phyloP scores from a whole-genome alignment of 2,888 invertebrate species.

The Cryptus armator region DNA sequence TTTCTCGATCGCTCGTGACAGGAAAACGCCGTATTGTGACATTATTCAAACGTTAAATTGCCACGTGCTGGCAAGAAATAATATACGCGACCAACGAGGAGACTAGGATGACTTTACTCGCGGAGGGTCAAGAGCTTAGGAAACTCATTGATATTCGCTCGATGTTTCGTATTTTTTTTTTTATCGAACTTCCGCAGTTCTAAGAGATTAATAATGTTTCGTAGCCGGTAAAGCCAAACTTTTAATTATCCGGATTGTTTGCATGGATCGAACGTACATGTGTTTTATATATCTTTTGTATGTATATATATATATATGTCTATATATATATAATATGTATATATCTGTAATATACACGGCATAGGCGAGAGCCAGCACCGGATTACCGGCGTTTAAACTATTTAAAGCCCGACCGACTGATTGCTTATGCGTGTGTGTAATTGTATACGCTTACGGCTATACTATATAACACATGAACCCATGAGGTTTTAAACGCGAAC shows the following conservation, averaged over 20 bases:
- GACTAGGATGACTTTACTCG: background rate
- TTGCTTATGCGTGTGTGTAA: conserved; percentile 62
- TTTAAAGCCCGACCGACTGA: conserved; percentile 69
- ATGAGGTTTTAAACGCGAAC: conserved; percentile 1
- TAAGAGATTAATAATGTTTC: conserved; percentile 8
- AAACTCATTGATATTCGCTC: conserved; percentile 12
- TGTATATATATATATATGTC: background rate
- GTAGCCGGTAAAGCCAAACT: background rate
- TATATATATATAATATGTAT: background rate
- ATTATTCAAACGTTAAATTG: conserved; percentile 30
- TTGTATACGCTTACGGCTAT: conserved; percentile 41
- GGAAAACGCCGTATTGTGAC: conserved; percentile 1
- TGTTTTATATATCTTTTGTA: background rate
- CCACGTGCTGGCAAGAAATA: conserved; percentile 22
- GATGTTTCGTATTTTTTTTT: conserved; percentile 1
- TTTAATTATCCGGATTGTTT: conserved; percentile 1
- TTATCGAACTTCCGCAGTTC: conserved; percentile 19
- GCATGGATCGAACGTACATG: background rate
- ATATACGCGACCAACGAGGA: conserved; percentile 5
- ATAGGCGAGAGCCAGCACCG: conserved; percentile 65
- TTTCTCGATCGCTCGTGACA: conserved; percentile 18
- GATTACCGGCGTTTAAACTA: conserved; percentile 72
- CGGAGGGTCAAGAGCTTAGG: conserved; percentile 14
- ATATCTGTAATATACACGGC: conserved; percentile 1
- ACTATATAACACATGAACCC: conserved; percentile 8